These are phyloP conservation scores for Coendou prehensilis DNA, from an alignment of 2,797 vertebrate species.

Conservation along the genomic window DNA sequence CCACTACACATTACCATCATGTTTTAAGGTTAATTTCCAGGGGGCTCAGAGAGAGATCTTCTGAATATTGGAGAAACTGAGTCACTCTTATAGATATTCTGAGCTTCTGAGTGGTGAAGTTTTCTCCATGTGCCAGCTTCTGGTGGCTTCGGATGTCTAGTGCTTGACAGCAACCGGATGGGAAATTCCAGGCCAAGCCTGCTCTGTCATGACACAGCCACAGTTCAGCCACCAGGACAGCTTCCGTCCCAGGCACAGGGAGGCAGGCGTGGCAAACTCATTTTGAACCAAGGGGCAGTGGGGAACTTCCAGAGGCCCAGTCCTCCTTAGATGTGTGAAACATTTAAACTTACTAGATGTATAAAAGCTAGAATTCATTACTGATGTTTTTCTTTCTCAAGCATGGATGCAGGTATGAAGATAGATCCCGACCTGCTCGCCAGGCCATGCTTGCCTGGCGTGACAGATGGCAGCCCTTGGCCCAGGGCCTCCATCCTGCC, in stretches of 20 bases:
- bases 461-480: neutral
- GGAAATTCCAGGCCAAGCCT: slow-evolving; percentile 85
- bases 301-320: slow-evolving; percentile 53
- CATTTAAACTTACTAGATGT: neutral
- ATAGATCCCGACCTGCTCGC: neutral
- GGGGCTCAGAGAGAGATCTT: neutral
- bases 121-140: slow-evolving; percentile 68
- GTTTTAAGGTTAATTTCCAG: neutral
- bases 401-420: slow-evolving; percentile 35
- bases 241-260: slow-evolving; percentile 79
- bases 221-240: slow-evolving; percentile 84
- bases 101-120: slow-evolving; percentile 70
- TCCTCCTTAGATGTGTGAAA: neutral
- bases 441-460: neutral
- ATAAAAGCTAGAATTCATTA: slow-evolving; percentile 22
- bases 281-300: slow-evolving; percentile 53
- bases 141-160: slow-evolving; percentile 76
- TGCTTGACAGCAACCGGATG: slow-evolving; percentile 81
- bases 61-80: slow-evolving; percentile 60
- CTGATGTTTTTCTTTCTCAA: slow-evolving; percentile 33
- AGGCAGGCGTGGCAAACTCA: slow-evolving; percentile 54
- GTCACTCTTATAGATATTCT: slow-evolving; percentile 66
- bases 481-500: neutral
- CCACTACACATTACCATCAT: neutral
- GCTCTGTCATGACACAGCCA: slow-evolving; percentile 74